Percentiles rank a stretch among this genome's conserved stretches.
Evolutionary conservation across 2,888 invertebrate species (phyloP).

Genomic region (Gryllus longicercus): DNA sequence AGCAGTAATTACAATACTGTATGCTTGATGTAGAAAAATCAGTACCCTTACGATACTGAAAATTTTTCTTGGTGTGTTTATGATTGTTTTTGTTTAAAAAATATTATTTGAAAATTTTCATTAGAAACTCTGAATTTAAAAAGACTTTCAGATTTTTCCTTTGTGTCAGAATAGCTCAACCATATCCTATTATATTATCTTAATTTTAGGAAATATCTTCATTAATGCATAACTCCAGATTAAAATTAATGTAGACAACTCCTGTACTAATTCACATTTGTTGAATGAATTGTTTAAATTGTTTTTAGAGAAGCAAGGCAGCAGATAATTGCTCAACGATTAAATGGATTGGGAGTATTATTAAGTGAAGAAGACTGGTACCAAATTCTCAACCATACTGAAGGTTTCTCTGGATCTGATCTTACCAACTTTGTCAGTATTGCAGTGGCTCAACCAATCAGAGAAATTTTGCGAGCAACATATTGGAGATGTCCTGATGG

Average conservation of each 20-base stretch:
- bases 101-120: no score
- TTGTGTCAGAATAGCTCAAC: no score
- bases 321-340: constrained; percentile 43
- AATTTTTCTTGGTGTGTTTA: no score
- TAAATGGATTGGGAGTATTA: constrained; percentile 39
- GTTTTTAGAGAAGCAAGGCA: constrained; percentile 31
- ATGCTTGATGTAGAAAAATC: no score
- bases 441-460: constrained; percentile 51
- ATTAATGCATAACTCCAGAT: no score
- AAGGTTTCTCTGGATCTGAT: constrained; percentile 56
- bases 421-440: constrained; percentile 50
- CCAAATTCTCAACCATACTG: constrained; percentile 48
- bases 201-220: no score
- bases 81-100: no score
- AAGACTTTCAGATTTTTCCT: no score
- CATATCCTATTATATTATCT: no score
- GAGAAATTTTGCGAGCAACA: constrained; percentile 48
- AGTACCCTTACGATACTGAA: no score
- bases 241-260: not conserved
- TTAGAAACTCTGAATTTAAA: no score
- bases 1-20: no score
- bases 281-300: not conserved
- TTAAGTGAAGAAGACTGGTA: constrained; percentile 46
- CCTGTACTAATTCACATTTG: constrained; percentile 20
- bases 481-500: constrained; percentile 44